Conservation (phyloP, 2,113 vertebrate genomes). For the Sigmodon hispidus region DNA sequence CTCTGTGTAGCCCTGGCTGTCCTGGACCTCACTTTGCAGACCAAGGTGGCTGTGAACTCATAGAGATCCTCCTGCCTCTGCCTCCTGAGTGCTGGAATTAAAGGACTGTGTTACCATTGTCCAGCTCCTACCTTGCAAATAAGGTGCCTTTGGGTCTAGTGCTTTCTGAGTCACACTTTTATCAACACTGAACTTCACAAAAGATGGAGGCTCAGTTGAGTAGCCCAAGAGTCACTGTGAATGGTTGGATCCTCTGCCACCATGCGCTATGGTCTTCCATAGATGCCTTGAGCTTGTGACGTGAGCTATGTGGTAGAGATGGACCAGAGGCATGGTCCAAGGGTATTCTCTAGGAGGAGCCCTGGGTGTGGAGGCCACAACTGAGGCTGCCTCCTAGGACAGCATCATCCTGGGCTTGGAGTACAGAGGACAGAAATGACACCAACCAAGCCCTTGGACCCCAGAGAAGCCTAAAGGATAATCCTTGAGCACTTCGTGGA, state of each 20-base stretch:
- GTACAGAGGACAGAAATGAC: background rate
- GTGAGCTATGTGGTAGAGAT: background rate
- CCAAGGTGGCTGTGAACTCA: background rate
- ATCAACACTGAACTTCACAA: background rate
- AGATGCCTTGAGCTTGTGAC: too few species aligned
- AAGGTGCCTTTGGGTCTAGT: background rate
- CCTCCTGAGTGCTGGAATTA: background rate
- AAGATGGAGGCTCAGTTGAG: background rate
- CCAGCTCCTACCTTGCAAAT: background rate
- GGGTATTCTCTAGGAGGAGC: background rate
- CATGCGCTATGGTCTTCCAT: background rate
- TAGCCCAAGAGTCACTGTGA: background rate
- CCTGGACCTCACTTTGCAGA: background rate
- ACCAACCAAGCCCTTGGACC: background rate
- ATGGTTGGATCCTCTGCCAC: background rate
- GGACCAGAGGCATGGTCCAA: background rate
- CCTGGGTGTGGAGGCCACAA: background rate
- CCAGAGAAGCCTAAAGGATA: background rate
- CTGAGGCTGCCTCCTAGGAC: background rate
- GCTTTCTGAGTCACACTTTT: background rate
- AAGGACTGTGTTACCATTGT: background rate
- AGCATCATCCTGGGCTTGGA: background rate
- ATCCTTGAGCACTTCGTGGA: background rate
- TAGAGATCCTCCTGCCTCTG: background rate
- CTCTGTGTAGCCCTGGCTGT: background rate